Evolutionary conservation across 2,888 invertebrate genomes (phyloP).

Genomic region (Liposcelis brunnea): DNA sequence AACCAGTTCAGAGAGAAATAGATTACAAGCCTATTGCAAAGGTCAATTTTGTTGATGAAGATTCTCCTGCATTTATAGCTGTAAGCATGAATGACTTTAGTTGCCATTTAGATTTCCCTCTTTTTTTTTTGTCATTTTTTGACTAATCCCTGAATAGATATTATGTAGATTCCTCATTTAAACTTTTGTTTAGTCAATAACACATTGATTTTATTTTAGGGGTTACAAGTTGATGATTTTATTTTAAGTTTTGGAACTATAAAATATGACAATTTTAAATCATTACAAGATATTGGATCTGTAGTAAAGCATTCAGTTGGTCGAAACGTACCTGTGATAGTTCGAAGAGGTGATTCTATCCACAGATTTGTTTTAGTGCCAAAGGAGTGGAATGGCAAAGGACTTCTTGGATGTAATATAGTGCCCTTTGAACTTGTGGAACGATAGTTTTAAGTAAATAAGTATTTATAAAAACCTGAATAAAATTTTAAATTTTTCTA

Average conservation of each 20-base stretch:
- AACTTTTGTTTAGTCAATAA: too few relatives aligned
- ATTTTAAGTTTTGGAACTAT: constrained; percentile 64
- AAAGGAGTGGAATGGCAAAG: constrained; percentile 7
- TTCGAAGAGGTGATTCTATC: constrained; percentile 27
- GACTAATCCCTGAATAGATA: too few relatives aligned
- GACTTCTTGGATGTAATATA: constrained; percentile 2
- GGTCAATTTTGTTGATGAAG: constrained; percentile 51
- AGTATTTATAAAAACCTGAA: background rate
- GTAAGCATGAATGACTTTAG: constrained; percentile 31
- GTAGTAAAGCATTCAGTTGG: constrained; percentile 36
- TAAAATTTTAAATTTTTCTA: background rate
- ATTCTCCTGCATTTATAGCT: constrained; percentile 47
- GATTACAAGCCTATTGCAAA: constrained; percentile 40
- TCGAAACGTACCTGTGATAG: constrained; percentile 19
- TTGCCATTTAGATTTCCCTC: too few relatives aligned
- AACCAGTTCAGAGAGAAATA: background rate
- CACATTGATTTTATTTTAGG: too few relatives aligned
- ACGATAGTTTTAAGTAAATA: constrained; percentile 1
- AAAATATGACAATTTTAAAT: constrained; percentile 48
- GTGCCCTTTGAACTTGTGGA: constrained; percentile 1
- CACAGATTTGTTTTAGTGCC: background rate
- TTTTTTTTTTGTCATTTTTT: too few relatives aligned
- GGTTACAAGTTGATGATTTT: constrained; percentile 48
- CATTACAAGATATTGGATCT: constrained; percentile 46
- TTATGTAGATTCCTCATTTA: too few relatives aligned